Percentiles rank a stretch among this genome's conserved stretches.
phyloP scores from a whole-genome alignment of 1,140 invertebrate species.

The Akabosia matsudoensis region DNA sequence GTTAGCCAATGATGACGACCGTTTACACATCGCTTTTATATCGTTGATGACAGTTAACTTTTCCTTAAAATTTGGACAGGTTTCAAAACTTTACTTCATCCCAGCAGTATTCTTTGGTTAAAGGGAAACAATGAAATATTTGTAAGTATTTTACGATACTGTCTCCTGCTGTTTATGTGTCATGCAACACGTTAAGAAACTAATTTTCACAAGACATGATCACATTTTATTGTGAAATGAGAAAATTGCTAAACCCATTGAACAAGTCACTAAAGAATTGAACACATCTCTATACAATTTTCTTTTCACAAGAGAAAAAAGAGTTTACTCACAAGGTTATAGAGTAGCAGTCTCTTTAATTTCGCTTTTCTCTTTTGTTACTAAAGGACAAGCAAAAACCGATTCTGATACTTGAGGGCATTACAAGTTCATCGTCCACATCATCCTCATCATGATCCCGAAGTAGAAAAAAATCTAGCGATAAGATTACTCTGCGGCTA shows the following conservation, averaged over 20 bases:
- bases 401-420: slow-evolving; percentile 8
- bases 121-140: background rate
- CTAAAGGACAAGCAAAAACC: background rate
- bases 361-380: slow-evolving; percentile 12
- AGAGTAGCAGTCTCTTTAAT: slow-evolving; percentile 10
- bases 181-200: slow-evolving; percentile 1
- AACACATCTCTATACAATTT: no score
- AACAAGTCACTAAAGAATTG: no score
- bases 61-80: no score
- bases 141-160: background rate
- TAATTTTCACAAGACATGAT: background rate
- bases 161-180: background rate
- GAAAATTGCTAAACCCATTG: slow-evolving; percentile 6
- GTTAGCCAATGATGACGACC: no score
- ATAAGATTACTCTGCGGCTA: slow-evolving; percentile 14
- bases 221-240: slow-evolving; percentile 11
- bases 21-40: no score
- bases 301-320: no score
- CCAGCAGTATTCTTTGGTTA: no score
- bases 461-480: slow-evolving; percentile 7
- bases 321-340: background rate
- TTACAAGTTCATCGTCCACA: slow-evolving; percentile 23
- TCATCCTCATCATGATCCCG: background rate
- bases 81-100: no score
- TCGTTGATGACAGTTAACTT: no score